Conservation (phyloP, 2,888 invertebrate species). For the Sphaerophoria rueppellii region DNA sequence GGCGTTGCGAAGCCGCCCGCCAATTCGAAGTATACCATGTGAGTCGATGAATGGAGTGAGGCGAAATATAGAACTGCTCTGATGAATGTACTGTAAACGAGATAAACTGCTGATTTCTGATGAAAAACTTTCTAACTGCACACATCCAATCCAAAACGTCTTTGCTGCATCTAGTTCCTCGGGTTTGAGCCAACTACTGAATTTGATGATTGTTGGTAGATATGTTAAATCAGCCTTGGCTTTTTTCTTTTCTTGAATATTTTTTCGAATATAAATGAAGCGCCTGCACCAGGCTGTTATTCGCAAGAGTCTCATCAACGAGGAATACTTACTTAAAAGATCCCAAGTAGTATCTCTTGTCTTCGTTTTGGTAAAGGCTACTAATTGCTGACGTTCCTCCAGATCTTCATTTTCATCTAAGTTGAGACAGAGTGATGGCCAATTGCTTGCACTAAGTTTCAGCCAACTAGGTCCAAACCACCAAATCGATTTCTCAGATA, state of each 20-base stretch:
- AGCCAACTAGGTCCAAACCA: slow-evolving; percentile 49
- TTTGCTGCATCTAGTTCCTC: slow-evolving; percentile 26
- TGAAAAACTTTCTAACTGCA: slow-evolving; percentile 24
- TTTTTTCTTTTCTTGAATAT: slow-evolving; percentile 15
- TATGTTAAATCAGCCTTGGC: slow-evolving; percentile 3
- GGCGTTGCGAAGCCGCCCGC: slow-evolving; percentile 61
- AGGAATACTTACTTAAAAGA: slow-evolving; percentile 34
- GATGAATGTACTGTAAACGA: slow-evolving; percentile 26
- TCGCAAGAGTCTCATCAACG: slow-evolving; percentile 27
- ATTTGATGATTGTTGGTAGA: slow-evolving; percentile 8
- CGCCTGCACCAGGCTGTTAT: slow-evolving; percentile 47
- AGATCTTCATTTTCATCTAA: slow-evolving; percentile 5
- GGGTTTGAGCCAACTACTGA: slow-evolving; percentile 19
- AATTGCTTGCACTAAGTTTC: slow-evolving; percentile 12
- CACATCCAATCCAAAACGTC: slow-evolving; percentile 32
- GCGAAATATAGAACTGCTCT: slow-evolving; percentile 22
- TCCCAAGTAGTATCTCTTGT: slow-evolving; percentile 4
- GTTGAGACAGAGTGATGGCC: slow-evolving; percentile 25
- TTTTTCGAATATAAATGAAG: slow-evolving; percentile 11
- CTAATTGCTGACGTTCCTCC: slow-evolving; percentile 28
- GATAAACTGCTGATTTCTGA: slow-evolving; percentile 30
- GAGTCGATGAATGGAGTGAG: slow-evolving; percentile 60
- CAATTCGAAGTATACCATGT: slow-evolving; percentile 48
- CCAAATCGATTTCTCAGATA: slow-evolving; percentile 38
- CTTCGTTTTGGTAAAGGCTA: slow-evolving; percentile 5